A percentile compares a stretch with the other conserved stretches of the same genome.
Evolutionary conservation across 37 sponge, comb jelly and placozoan genomes (phyloP).

Genomic region (Theonella swinhoei): DNA sequence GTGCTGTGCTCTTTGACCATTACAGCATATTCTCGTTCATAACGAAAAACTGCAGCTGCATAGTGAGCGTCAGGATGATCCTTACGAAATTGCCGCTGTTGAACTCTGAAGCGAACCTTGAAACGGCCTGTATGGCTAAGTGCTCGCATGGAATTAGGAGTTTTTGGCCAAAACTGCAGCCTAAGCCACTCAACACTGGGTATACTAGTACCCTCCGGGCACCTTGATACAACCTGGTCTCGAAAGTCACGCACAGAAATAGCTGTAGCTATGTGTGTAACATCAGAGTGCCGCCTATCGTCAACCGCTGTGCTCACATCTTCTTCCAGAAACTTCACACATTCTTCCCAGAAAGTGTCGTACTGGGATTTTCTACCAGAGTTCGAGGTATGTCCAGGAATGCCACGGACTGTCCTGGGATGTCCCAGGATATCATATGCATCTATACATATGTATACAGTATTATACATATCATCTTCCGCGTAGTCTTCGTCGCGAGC

Average conservation of each 20-base stretch:
- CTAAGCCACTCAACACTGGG: conserved; percentile 4
- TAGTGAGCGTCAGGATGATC: conserved; percentile 48
- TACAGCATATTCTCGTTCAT: conserved; percentile 45
- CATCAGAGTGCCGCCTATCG: conserved; percentile 38
- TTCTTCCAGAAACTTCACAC: conserved; percentile 52
- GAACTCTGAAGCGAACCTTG: conserved; percentile 38
- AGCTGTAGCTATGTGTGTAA: conserved; percentile 14
- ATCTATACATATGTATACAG: no score
- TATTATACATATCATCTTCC: no score
- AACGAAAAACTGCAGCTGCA: conserved; percentile 51
- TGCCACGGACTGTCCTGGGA: no score
- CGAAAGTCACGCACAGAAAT: no score
- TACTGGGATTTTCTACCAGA: conserved; percentile 5
- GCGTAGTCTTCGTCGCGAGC: no score
- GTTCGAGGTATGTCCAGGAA: no score
- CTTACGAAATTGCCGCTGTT: conserved; percentile 26
- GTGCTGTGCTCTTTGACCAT: conserved; percentile 1
- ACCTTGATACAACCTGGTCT: conserved; percentile 33
- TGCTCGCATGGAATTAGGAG: background rate
- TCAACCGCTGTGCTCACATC: conserved; percentile 46
- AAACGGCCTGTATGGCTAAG: conserved; percentile 51
- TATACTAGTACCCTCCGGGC: conserved; percentile 1
- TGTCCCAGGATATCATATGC: no score
- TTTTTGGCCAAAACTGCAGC: conserved; percentile 65
- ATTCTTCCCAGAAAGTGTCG: conserved; percentile 60